These are phyloP conservation scores for Graptemys geographica DNA, from an alignment of 2,797 vertebrate genomes.

Conservation along the genomic window DNA sequence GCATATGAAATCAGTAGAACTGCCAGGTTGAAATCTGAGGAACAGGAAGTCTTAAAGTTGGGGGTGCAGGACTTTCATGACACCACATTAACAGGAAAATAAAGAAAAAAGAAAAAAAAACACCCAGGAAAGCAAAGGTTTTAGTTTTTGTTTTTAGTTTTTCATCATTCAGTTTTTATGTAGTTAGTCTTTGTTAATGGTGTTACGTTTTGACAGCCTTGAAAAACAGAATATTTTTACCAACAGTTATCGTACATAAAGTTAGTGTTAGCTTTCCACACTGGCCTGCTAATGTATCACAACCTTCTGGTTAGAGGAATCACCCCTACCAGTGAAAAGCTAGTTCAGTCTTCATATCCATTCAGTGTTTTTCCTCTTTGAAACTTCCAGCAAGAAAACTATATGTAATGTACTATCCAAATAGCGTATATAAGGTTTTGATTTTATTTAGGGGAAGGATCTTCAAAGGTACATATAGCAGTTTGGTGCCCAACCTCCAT, in stretches of 20 bases:
- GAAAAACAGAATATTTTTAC: background rate
- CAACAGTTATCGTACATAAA: background rate
- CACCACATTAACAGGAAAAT: background rate
- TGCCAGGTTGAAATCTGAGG: conserved; percentile 50
- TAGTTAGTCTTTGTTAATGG: background rate
- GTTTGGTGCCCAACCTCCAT: background rate
- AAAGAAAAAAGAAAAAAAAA: background rate
- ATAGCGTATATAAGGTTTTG: background rate
- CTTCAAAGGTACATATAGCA: background rate
- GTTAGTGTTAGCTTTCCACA: background rate
- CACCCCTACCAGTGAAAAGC: background rate
- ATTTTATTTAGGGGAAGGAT: background rate
- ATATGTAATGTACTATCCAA: background rate
- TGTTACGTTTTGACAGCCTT: background rate
- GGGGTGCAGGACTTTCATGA: background rate
- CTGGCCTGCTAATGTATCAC: background rate
- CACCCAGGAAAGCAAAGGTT: fast-evolving
- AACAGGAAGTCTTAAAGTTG: conserved; percentile 20
- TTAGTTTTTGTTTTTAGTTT: background rate
- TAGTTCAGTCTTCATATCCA: fast-evolving
- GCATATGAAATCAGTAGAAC: conserved; percentile 36
- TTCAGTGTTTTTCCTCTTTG: background rate
- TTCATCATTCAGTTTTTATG: background rate
- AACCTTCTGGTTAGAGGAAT: background rate
- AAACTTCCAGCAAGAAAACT: background rate